Evolutionary conservation across 1,140 invertebrate genomes (phyloP), one percentile per base, ranked within the genome.

Genomic region (Tachypleus tridentatus): DNA sequence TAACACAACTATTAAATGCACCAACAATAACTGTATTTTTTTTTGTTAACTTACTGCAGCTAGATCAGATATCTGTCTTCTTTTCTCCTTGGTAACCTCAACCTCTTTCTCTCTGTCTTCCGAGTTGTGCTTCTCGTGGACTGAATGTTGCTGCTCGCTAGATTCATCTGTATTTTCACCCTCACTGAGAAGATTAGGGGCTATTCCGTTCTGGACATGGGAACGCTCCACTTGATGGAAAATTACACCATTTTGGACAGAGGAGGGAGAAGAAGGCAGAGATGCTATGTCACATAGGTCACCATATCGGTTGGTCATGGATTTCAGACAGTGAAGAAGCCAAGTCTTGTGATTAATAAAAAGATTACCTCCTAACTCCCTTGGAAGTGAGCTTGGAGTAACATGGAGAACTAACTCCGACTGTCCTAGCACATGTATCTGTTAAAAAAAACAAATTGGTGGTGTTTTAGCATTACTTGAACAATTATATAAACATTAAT

Each of bases 341-440:
- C 94, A 98, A 73, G 84, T 84, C 73, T 84, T 82, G 85, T 98
- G 94, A 79, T 95, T 87, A 65, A 91, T 80, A 70, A 85, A 82
- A 73, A 91, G 84, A 65, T 83, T 84, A 66, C 95, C 94, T 68
- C 94, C 93, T 65, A 97, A 83, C 72, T 88, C 85, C 68, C 80
- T 78, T 63, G 94, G 93, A 72, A 97, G 80, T 72, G 89, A 87
- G 74, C 88, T 86, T 58, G 83, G 80, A 11, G 82, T 79, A 54
- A 83, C 77, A 72, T 83, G 82, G 49, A 72, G 63, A 57, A 70
- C 67, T n/a, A 82, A 69, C 67, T 86, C 83, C 48, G 88, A 86
- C 74, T 92, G 82, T 75, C 87, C 95, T 63, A 97, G 90, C 47
- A 94, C 97, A 77, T 89, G 96, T 58, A 98, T 93, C 79, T 80